Conservation (phyloP, 2,113 vertebrate genomes). For the Ochotona princeps region DNA sequence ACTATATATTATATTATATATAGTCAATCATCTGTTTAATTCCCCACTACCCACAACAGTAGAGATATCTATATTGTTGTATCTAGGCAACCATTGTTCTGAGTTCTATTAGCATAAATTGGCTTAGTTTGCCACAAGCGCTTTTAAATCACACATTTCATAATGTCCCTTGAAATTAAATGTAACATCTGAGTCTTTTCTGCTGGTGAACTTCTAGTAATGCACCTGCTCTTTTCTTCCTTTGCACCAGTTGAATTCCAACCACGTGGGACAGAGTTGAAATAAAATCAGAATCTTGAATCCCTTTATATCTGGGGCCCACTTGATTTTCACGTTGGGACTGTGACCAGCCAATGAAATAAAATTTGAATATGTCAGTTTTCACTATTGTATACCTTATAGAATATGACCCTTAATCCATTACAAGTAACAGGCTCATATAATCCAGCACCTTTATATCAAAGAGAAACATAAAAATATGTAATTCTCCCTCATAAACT, state of each 20-base stretch:
- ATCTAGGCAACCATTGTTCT: neutral
- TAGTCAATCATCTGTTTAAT: too few species aligned
- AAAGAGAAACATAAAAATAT: neutral
- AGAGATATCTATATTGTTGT: neutral
- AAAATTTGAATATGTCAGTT: neutral
- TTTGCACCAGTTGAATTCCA: neutral
- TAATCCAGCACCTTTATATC: neutral
- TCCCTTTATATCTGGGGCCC: rapidly evolving
- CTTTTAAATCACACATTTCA: neutral
- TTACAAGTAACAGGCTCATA: neutral
- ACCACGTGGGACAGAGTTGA: neutral
- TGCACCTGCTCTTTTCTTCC: neutral
- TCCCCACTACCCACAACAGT: too few species aligned
- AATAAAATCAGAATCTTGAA: neutral
- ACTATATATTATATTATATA: too few species aligned
- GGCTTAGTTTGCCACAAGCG: neutral
- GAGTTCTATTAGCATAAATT: neutral
- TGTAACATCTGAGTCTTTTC: neutral
- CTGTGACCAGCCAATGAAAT: too few species aligned
- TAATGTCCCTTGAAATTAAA: neutral
- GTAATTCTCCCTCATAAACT: neutral
- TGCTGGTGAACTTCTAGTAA: neutral
- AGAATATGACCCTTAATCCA: neutral
- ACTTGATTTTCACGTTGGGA: neutral
- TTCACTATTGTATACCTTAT: neutral